These are phyloP conservation scores for Percina caprodes DNA, from an alignment of 2,113 vertebrate species.

Conservation along the genomic window DNA sequence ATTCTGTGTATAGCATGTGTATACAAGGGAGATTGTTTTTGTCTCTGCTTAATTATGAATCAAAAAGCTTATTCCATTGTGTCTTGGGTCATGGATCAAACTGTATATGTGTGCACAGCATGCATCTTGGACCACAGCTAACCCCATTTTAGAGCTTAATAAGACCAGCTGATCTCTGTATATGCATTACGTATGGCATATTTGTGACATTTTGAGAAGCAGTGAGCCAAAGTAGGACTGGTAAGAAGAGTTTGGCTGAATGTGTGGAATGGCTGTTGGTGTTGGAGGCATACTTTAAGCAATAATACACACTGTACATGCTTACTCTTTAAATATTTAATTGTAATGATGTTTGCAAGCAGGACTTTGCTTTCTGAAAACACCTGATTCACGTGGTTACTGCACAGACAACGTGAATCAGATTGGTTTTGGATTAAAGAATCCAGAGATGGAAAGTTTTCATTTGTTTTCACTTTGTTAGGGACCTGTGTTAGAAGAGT, in stretches of 20 bases:
- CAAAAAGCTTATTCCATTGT: conserved; percentile 9
- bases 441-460: conserved; percentile 31
- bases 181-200: conserved; percentile 38
- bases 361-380: conserved; percentile 1
- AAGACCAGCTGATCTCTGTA: conserved; percentile 29
- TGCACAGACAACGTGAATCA: no score
- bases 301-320: background rate
- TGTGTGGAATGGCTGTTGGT: background rate
- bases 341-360: conserved; percentile 12
- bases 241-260: conserved; percentile 4
- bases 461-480: conserved; percentile 19
- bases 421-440: conserved; percentile 35
- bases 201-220: conserved; percentile 56
- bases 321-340: conserved; percentile 15
- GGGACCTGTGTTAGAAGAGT: conserved; percentile 2
- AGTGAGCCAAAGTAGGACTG: background rate
- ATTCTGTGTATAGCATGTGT: background rate
- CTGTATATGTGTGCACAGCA: conserved; percentile 24
- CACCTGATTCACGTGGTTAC: conserved; percentile 11
- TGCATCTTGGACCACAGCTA: background rate
- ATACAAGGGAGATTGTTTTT: background rate
- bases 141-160: conserved; percentile 25
- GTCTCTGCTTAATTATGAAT: conserved; percentile 33
- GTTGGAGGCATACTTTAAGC: background rate
- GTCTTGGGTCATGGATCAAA: conserved; percentile 28